These are phyloP conservation scores for Paratrypauchen microcephalus DNA, from an alignment of 2,797 vertebrate genomes.

Conservation along the genomic window DNA sequence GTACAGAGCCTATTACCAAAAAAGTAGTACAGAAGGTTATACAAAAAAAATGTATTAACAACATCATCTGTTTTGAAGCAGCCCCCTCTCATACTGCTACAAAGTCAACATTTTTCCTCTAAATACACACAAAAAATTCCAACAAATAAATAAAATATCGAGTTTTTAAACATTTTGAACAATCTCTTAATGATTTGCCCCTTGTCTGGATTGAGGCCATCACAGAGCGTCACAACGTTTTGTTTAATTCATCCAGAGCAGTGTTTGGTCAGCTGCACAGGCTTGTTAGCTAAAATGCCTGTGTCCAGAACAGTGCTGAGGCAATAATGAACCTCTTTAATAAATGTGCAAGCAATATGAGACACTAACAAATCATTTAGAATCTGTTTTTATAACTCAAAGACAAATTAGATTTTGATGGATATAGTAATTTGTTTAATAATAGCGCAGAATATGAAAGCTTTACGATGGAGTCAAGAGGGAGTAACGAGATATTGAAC, in stretches of 20 bases:
- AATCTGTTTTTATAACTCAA: background rate
- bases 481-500: background rate
- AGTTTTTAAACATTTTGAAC: background rate
- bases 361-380: constrained; percentile 5
- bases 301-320: background rate
- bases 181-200: background rate
- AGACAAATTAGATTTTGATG: background rate
- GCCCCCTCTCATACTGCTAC: too few species aligned
- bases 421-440: background rate
- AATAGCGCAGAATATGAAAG: background rate
- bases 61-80: too few species aligned
- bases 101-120: too few species aligned
- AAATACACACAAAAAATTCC: background rate
- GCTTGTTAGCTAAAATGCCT: constrained; percentile 5
- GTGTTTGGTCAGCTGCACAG: constrained; percentile 12
- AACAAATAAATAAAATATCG: background rate
- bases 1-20: too few species aligned
- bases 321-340: background rate
- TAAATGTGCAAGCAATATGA: background rate
- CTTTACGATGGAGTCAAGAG: background rate
- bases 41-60: too few species aligned
- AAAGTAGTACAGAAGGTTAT: too few species aligned
- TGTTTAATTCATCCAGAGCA: constrained; percentile 4
- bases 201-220: background rate
- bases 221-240: background rate